A percentile compares a stretch with the other conserved stretches of the same genome.
Conservation (phyloP, 2,888 invertebrate species). For the Lutraria lutraria region DNA sequence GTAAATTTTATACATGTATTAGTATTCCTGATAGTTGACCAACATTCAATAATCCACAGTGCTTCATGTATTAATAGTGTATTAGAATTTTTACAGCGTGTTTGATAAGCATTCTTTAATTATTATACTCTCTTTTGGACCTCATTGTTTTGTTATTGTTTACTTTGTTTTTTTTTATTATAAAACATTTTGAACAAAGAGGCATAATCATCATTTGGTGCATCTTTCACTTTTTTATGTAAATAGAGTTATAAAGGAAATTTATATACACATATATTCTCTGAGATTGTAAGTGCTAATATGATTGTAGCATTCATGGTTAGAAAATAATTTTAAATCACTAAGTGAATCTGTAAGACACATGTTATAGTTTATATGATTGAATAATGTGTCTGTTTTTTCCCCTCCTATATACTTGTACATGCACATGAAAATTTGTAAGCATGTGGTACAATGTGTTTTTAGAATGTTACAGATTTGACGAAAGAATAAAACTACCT, state of each 20-base stretch:
- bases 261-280: neutral
- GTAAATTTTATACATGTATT: neutral
- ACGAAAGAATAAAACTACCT: too few relatives aligned
- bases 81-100: neutral
- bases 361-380: too few relatives aligned
- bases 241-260: neutral
- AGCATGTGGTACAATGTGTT: too few relatives aligned
- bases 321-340: too few relatives aligned
- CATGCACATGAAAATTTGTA: too few relatives aligned
- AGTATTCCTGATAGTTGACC: neutral
- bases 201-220: neutral
- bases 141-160: neutral
- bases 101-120: neutral
- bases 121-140: neutral
- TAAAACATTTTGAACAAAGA: conserved; percentile 1
- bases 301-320: too few relatives aligned
- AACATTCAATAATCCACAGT: neutral
- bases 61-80: neutral
- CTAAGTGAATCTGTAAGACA: too few relatives aligned
- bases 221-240: neutral
- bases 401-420: too few relatives aligned
- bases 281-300: neutral
- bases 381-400: too few relatives aligned
- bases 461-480: too few relatives aligned
- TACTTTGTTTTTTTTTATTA: neutral